Base-by-base conservation (phyloP, 2,888 invertebrate genomes). In the Lithosia quadra region DNA sequence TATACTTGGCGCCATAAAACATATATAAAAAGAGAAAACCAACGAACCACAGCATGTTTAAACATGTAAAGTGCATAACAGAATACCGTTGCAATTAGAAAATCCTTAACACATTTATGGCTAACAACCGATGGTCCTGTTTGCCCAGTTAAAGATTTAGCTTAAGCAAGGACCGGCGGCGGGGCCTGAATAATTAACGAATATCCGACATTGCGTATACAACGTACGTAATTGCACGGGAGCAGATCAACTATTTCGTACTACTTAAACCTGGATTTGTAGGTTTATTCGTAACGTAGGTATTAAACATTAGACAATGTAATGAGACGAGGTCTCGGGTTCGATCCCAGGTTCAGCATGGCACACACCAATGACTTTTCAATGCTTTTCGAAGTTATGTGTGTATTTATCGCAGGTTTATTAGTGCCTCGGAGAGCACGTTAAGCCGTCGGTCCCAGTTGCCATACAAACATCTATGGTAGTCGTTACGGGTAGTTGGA, bases 111-210 rank as follows among this genome's bases (percentile, higher is more conserved):
- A 64, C 71, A 73, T 57, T 68, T 73, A 73, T 69, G 43, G 34
- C 24, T n/a, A 43, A 57, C 60, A 39, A 56, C 55, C 33, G 24
- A 63, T 69, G 39, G 43, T 9, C 24, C 24, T 64, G 71, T 69
- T 77, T n/a, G n/a, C n/a, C n/a, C n/a, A n/a, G n/a, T n/a, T n/a
- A 82, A 79, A 81, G 71, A 83, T 78, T 75, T 65, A 78, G 33
- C 68, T 21, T 56, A 59, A 67, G 63, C 61, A 73, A 73, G 74
- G 75, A 71, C 68, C 68, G 63, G 60, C 64, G 62, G 65, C n/a
- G 59, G 60, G 60, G 65, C 0, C n/a, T 84, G 76, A 84, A 85
- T 84, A 81, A 80, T 82, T 69, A 69, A 82, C 33, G 59, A 62
- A 64, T 57, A 66, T 66, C 67, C 65, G 72, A 63, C 66, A 75